These are phyloP conservation scores for Venusia cambrica DNA, from an alignment of 2,888 invertebrate genomes.

Conservation along the genomic window DNA sequence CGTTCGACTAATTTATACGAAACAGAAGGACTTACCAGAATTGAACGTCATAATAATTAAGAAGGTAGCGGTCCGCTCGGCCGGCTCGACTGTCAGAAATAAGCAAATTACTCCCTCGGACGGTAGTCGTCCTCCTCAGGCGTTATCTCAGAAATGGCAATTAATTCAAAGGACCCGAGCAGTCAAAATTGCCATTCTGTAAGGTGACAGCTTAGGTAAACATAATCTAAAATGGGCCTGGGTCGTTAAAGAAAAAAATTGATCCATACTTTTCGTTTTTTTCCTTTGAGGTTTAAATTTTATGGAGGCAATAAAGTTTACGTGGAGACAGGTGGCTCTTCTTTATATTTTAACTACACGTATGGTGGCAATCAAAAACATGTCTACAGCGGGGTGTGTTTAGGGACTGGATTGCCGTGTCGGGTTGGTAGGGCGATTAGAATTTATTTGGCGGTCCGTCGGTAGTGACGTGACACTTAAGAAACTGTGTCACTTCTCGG, in stretches of 20 bases:
- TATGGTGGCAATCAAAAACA: constrained; percentile 50
- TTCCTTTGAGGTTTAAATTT: constrained; percentile 77
- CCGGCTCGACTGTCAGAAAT: constrained; percentile 56
- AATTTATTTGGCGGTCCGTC: constrained; percentile 77
- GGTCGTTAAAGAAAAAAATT: constrained; percentile 66
- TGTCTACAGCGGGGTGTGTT: constrained; percentile 51
- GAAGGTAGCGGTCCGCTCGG: constrained; percentile 46
- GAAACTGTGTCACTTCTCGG: constrained; percentile 79
- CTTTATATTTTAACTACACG: constrained; percentile 73
- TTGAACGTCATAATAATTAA: constrained; percentile 55
- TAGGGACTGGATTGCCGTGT: constrained; percentile 71
- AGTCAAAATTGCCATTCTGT: constrained; percentile 79
- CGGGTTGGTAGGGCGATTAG: constrained; percentile 51
- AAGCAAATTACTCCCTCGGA: constrained; percentile 60
- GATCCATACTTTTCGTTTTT: constrained; percentile 68
- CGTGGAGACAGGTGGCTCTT: constrained; percentile 80
- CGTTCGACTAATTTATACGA: constrained; percentile 31
- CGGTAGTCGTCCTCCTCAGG: constrained; percentile 54
- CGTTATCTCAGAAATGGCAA: constrained; percentile 71
- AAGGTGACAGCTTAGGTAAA: constrained; percentile 80
- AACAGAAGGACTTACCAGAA: constrained; percentile 38
- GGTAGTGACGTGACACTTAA: constrained; percentile 80
- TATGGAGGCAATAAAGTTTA: constrained; percentile 78
- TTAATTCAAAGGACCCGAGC: constrained; percentile 70
- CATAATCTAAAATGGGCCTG: constrained; percentile 74